These are phyloP conservation scores for Choloepus didactylus DNA, from an alignment of 2,797 vertebrate species.

Conservation along the genomic window DNA sequence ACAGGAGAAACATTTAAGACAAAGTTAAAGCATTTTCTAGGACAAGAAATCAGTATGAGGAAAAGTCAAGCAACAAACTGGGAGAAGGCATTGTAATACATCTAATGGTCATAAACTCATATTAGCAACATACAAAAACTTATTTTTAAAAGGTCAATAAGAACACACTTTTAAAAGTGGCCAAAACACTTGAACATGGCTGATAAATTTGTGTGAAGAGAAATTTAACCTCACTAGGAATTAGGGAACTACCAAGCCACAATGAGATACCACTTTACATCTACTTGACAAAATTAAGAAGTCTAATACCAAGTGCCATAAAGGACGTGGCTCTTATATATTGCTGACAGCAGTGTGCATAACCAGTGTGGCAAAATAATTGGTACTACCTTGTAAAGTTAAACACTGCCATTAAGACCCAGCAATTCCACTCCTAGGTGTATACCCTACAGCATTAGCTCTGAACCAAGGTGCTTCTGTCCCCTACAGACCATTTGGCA, in stretches of 20 bases:
- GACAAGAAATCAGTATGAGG: neutral
- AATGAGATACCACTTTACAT: conserved; percentile 1
- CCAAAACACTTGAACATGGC: neutral
- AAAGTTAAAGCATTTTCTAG: neutral
- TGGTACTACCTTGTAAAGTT: neutral
- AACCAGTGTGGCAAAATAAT: neutral
- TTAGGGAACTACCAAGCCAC: neutral
- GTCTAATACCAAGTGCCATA: neutral
- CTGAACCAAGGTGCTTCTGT: neutral
- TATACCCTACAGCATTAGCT: neutral
- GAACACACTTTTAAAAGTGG: neutral
- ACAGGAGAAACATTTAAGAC: neutral
- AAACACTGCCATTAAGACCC: neutral
- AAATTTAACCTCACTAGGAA: neutral
- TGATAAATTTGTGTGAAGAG: neutral
- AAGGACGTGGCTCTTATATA: neutral
- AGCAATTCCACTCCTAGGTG: neutral
- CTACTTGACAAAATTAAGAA: neutral
- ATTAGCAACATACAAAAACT: neutral
- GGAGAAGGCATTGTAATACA: neutral
- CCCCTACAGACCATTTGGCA: neutral
- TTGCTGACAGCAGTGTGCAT: neutral
- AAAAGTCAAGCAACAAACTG: neutral
- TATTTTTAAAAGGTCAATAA: neutral
- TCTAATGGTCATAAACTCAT: neutral